Percentiles rank a stretch among this genome's conserved stretches.
Evolutionary conservation across 2,113 vertebrate genomes (phyloP).

Genomic region (Crocuta crocuta): DNA sequence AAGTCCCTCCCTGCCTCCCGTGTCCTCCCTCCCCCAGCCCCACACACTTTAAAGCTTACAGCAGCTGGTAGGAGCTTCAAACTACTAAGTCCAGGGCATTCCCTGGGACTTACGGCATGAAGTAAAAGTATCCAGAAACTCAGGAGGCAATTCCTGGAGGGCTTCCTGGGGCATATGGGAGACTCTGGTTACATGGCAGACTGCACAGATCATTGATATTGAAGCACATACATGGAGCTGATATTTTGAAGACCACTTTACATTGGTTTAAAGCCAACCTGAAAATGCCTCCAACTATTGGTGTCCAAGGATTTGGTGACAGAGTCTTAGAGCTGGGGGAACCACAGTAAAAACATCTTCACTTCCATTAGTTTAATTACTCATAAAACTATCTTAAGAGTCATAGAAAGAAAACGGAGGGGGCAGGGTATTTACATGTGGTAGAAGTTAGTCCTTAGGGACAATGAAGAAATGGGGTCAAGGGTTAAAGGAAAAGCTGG

Average conservation of each 20-base stretch:
- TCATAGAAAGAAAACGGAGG: background rate
- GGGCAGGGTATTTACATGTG: background rate
- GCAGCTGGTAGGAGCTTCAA: constrained; percentile 26
- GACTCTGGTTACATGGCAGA: background rate
- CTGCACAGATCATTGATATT: background rate
- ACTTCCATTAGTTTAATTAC: background rate
- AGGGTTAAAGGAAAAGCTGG: background rate
- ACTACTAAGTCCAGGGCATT: background rate
- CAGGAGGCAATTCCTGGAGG: constrained; percentile 42
- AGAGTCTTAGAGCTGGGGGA: background rate
- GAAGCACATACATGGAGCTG: background rate
- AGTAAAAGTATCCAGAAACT: background rate
- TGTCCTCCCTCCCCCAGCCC: no score
- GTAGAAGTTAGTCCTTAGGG: background rate
- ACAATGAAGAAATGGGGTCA: background rate
- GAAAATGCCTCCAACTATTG: background rate
- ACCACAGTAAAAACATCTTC: background rate
- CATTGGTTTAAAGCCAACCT: background rate
- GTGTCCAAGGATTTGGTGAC: background rate
- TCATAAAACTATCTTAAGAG: constrained; percentile 35
- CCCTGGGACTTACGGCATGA: background rate
- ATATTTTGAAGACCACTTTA: background rate
- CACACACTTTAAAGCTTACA: background rate
- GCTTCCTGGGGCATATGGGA: background rate
- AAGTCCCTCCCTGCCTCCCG: background rate